A percentile compares a stretch with the other conserved stretches of the same genome.
phyloP scores from a whole-genome alignment of 2,888 invertebrate species.

The Xestoiulus laeticollis region DNA sequence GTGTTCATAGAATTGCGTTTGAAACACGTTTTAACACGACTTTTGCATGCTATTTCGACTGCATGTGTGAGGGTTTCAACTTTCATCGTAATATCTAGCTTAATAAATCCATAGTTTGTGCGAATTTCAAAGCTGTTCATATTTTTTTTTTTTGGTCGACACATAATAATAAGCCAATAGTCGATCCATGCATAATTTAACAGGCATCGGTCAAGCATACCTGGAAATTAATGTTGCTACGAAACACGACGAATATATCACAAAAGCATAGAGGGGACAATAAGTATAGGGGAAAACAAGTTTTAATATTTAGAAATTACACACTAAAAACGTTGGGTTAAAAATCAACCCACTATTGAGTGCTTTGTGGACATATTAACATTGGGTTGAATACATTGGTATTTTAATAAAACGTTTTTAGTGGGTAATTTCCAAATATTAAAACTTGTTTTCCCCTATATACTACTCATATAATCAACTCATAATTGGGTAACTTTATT shows the following conservation, averaged over 20 bases:
- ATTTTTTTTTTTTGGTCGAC: background rate
- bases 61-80: background rate
- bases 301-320: background rate
- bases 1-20: too few relatives aligned
- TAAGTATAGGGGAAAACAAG: background rate
- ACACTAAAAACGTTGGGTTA: background rate
- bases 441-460: background rate
- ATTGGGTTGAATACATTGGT: too few relatives aligned
- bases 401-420: background rate
- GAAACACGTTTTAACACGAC: background rate
- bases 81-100: background rate
- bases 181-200: background rate
- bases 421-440: background rate
- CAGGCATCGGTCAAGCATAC: background rate
- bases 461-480: too few relatives aligned
- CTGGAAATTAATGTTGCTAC: background rate
- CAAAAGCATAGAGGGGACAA: background rate
- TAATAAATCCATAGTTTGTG: background rate
- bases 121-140: background rate
- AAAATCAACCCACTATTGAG: background rate
- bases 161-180: background rate
- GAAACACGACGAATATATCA: background rate
- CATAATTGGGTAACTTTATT: too few relatives aligned
- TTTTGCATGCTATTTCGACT: background rate
- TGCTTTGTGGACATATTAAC: too few relatives aligned